A percentile compares a stretch with the other conserved stretches of the same genome.
Conservation (phyloP, 2,888 invertebrate genomes). For the Tachystola acroxantha region DNA sequence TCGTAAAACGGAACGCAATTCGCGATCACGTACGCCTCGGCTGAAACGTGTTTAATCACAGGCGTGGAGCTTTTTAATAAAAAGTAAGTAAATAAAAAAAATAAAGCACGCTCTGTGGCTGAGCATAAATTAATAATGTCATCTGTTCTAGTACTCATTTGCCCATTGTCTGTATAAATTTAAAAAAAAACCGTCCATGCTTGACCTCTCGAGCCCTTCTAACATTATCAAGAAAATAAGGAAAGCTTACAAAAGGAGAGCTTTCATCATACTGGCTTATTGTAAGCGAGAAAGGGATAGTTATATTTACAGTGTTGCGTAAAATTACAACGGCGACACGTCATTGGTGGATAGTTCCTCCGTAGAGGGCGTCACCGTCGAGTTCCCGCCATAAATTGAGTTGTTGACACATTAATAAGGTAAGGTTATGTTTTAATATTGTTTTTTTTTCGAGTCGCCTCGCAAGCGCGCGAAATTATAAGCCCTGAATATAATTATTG, state of each 20-base stretch:
- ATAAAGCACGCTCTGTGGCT: constrained; percentile 33
- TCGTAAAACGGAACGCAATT: constrained; percentile 15
- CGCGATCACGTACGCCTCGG: constrained; percentile 20
- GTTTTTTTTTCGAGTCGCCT: constrained; percentile 48
- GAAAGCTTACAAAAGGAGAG: constrained; percentile 12
- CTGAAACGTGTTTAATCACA: constrained; percentile 30
- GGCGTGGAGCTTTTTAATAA: constrained; percentile 19
- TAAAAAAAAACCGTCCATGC: constrained; percentile 21
- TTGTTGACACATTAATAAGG: constrained; percentile 77
- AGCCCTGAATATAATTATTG: constrained; percentile 68
- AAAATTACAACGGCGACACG: constrained; percentile 27
- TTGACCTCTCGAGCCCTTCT: constrained; percentile 20
- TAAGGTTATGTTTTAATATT: constrained; percentile 73
- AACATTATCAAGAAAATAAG: constrained; percentile 7
- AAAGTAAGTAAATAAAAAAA: constrained; percentile 16
- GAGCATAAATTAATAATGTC: constrained; percentile 69
- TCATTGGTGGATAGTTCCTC: constrained; percentile 57
- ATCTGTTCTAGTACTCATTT: constrained; percentile 44
- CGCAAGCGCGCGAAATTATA: constrained; percentile 70
- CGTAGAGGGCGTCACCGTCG: constrained; percentile 63
- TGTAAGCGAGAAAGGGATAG: constrained; percentile 39
- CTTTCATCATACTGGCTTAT: constrained; percentile 16
- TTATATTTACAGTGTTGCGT: constrained; percentile 18
- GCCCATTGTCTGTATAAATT: constrained; percentile 20
- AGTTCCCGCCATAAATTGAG: constrained; percentile 77